These are phyloP conservation scores for Meiosimyza decipiens DNA, from an alignment of 2,888 invertebrate species.

Conservation along the genomic window DNA sequence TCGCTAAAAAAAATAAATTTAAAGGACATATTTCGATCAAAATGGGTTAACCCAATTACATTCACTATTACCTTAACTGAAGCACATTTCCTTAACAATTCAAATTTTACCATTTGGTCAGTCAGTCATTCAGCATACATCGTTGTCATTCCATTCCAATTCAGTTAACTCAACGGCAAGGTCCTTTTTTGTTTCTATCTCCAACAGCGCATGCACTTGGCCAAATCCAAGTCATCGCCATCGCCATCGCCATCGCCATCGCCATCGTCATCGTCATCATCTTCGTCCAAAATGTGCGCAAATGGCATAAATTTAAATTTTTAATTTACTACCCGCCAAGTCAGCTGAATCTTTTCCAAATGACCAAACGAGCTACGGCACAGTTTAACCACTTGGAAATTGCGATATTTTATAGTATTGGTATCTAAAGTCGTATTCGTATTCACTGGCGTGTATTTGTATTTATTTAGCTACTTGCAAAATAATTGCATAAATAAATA, in stretches of 20 bases:
- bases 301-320: conserved; percentile 62
- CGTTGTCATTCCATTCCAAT: background rate
- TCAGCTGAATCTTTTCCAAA: conserved; percentile 21
- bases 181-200: background rate
- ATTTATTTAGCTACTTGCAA: conserved; percentile 63
- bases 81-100: background rate
- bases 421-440: background rate
- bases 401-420: too few relatives aligned
- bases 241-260: background rate
- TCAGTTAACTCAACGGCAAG: background rate
- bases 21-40: too few relatives aligned
- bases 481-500: conserved; percentile 64
- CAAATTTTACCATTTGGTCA: background rate
- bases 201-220: background rate
- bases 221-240: background rate
- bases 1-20: too few relatives aligned
- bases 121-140: background rate
- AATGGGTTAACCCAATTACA: too few relatives aligned
- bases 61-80: too few relatives aligned
- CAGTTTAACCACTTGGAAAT: too few relatives aligned
- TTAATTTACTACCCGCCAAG: conserved; percentile 56
- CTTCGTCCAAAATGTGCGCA: conserved; percentile 24
- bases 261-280: background rate
- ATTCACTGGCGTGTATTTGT: conserved; percentile 50
- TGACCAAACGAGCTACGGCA: too few relatives aligned